Evolutionary conservation across 2,888 invertebrate species (phyloP), one percentile per base, ranked within the genome.

Genomic region (Pollenia angustigena): DNA sequence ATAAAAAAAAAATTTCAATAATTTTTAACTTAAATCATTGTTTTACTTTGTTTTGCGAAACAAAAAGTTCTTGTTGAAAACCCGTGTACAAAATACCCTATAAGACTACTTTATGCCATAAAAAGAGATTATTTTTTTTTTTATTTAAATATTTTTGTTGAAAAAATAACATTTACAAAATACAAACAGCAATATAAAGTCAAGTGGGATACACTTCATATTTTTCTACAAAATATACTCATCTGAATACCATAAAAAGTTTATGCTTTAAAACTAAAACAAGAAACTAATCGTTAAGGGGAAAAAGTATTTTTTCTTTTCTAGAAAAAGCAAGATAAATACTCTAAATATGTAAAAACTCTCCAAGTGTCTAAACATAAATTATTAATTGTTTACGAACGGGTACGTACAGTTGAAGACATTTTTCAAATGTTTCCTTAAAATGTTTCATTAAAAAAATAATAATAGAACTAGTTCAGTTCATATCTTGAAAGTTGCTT

Each of bases 351-450:
- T 32, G 32, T 32, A 32, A 66, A n/a, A 64, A 52, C 16, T 78
- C 40, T 10, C 7, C 48, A 78, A 68, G 40, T 66, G 54, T 23
- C 66, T 76, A 23, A 66, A 46, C 23, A 76, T 52, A 48, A 68
- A 68, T 58, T 56, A 78, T 40, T 78, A 68, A 78, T 78, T n/a
- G 23, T 46, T 14, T 52, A 23, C 23, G 16, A 75, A 64, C 18
- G 18, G 4, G 4, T 16, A 50, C 4, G 4, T 16, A 50, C 4
- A 64, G 42, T 42, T 62, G n/a, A 64, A n/a, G 50, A 64, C 2
- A 44, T 44, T 76, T 42, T 64, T 12, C 66, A 23, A 56, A 40
- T 56, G 54, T 46, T 66, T 68, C 6, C 42, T 40, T 79, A 4
- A 23, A 23, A 40, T 58, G 46, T 14, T 68, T 32, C 16, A 48